Conservation (phyloP, 2,113 vertebrate genomes). For the Aleadryas rufinucha region DNA sequence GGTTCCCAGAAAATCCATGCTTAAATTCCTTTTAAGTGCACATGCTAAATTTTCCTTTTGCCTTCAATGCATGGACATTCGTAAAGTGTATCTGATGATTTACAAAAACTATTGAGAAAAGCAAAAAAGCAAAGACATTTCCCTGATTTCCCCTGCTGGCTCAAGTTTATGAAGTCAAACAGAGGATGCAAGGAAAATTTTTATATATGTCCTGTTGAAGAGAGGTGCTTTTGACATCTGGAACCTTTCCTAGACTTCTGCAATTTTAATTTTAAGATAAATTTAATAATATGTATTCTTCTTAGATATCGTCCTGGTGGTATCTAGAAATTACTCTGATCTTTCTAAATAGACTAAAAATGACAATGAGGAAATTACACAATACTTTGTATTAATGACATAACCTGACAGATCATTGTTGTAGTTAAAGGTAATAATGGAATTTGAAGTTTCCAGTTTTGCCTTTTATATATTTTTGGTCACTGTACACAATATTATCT, state of each 20-base stretch:
- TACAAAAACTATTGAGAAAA: neutral
- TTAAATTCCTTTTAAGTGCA: neutral
- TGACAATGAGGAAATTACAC: neutral
- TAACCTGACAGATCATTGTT: neutral
- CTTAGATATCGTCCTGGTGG: neutral
- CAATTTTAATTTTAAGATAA: neutral
- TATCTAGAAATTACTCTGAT: neutral
- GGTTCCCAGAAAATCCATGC: neutral
- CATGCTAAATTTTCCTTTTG: neutral
- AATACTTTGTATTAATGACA: neutral
- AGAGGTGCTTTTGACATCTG: neutral
- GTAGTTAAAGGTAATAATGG: neutral
- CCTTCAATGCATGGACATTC: neutral
- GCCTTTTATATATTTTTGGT: neutral
- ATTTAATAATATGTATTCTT: neutral
- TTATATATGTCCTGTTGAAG: neutral
- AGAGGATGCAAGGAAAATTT: neutral
- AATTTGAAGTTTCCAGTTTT: neutral
- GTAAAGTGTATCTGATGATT: neutral
- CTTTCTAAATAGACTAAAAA: neutral
- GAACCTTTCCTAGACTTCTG: neutral
- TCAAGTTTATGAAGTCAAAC: neutral
- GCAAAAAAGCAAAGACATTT: neutral
- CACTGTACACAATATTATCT: neutral
- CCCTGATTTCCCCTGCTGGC: neutral